Base-by-base conservation (phyloP, 2,888 invertebrate species). In the Apamea anceps region DNA sequence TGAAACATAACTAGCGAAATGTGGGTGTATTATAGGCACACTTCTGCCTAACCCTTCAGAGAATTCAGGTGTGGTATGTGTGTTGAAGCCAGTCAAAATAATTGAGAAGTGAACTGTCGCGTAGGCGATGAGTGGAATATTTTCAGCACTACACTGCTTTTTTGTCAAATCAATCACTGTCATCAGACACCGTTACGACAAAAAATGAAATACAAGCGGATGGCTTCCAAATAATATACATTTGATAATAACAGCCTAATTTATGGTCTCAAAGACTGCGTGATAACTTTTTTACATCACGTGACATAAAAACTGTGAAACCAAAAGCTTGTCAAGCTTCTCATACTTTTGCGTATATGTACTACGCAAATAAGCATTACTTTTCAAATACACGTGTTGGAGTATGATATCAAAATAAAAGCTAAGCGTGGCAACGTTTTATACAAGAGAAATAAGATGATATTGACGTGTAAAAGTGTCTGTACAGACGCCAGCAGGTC, bases 101-200 rank as follows among this genome's bases (percentile, higher is more conserved):
- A 28, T 63, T 62, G 45, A n/a, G 18, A 18, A 45, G 32, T 48
- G 25, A 60, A 18, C 42, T 15, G 54, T 32, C 57, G 12, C 10
- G 85, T 80, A 65, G 71, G 57, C 48, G 71, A 37, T 63, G 51
- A n/a, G 13, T 15, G n/a, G 42, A 68, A 28, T 63, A 51, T 28
- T 67, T 76, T 66, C 2, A 25, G 18, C 7, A 57, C 57, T 60
- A 15, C 7, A 60, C 8, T 12, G 48, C 3, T 15, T n/a, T 57
- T 67, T 42, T 15, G 18, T 10, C 51, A 28, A 63, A 84, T 84
- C 82, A 57, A 84, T 85, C 82, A 85, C 18, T 42, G 72, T 54
- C 54, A n/a, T 25, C 48, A 6, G 57, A 68, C 60, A 15, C 28
- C 15, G n/a, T 1, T n/a, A 25, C n/a, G n/a, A 75, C 57, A 68